Evolutionary conservation across 2,797 vertebrate genomes (phyloP).

Genomic region (Schizopygopsis malacanthus): DNA sequence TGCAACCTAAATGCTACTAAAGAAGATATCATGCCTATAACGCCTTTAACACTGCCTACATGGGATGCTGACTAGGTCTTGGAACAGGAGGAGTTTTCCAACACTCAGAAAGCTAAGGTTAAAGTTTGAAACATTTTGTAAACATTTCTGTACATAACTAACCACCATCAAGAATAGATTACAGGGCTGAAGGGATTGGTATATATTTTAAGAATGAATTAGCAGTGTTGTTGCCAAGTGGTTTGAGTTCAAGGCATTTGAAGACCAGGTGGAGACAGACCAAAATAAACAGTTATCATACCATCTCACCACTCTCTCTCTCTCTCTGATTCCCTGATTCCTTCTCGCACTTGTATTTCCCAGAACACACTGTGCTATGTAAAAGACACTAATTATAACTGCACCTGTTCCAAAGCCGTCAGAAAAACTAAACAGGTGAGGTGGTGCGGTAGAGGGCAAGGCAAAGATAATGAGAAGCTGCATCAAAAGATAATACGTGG

Average conservation of each 20-base stretch:
- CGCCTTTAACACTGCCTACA: not conserved
- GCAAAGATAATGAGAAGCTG: slow-evolving; percentile 6
- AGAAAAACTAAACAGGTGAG: slow-evolving; percentile 24
- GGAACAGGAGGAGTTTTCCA: not conserved
- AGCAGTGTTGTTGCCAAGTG: slow-evolving; percentile 13
- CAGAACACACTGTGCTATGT: slow-evolving; percentile 20
- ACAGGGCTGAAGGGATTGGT: not conserved
- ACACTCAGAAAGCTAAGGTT: not conserved
- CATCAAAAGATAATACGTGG: not conserved
- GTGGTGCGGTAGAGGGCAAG: slow-evolving; percentile 13
- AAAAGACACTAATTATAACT: slow-evolving; percentile 8
- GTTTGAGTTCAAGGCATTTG: slow-evolving; percentile 5
- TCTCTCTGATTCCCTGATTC: not conserved
- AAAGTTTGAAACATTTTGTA: not conserved
- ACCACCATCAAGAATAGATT: not conserved
- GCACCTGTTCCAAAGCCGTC: slow-evolving; percentile 27
- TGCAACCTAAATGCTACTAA: not conserved
- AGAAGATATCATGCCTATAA: not conserved
- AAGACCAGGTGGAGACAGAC: slow-evolving; percentile 35
- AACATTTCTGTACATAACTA: not conserved
- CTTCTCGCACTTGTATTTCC: slow-evolving; percentile 6
- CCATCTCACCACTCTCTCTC: not conserved
- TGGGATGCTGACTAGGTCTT: not conserved
- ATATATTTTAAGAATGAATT: slow-evolving; percentile 28
- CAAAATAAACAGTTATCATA: slow-evolving; percentile 42